phyloP scores from a whole-genome alignment of 1,140 invertebrate species.

The Conus betulinus region DNA sequence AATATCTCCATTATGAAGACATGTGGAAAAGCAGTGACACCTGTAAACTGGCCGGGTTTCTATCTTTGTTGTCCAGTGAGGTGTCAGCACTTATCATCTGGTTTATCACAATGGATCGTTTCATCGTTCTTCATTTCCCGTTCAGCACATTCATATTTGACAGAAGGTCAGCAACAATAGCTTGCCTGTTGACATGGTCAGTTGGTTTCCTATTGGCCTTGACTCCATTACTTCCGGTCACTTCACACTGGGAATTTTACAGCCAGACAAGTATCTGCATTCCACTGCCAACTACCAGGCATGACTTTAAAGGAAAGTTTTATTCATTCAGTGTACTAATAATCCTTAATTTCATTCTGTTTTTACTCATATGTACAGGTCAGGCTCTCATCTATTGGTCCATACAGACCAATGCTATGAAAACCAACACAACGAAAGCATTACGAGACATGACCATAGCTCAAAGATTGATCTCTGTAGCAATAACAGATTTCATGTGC shows the following conservation, averaged over 20 bases:
- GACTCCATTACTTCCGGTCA: not conserved
- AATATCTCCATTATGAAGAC: conserved; percentile 54
- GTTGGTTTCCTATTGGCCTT: not conserved
- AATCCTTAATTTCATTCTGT: not conserved
- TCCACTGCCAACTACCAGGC: not conserved
- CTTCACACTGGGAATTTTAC: conserved; percentile 2
- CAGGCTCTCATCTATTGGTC: not conserved
- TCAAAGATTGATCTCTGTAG: no score
- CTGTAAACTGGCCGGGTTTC: conserved; percentile 60
- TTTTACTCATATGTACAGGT: not conserved
- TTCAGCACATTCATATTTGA: not conserved
- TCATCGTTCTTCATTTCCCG: conserved; percentile 45
- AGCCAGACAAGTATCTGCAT: conserved; percentile 12
- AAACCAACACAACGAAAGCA: not conserved
- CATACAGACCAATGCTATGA: not conserved
- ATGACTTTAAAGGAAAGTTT: not conserved
- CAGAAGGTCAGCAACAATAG: not conserved
- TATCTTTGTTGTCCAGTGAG: conserved; percentile 60
- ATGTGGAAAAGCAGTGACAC: conserved; percentile 55
- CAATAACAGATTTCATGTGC: no score
- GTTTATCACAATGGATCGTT: conserved; percentile 62
- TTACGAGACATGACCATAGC: no score
- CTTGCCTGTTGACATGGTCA: not conserved
- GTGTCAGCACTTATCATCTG: conserved; percentile 59
- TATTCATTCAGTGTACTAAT: not conserved